Conservation (phyloP, 2,797 vertebrate species). For the Serranus cabrilla region DNA sequence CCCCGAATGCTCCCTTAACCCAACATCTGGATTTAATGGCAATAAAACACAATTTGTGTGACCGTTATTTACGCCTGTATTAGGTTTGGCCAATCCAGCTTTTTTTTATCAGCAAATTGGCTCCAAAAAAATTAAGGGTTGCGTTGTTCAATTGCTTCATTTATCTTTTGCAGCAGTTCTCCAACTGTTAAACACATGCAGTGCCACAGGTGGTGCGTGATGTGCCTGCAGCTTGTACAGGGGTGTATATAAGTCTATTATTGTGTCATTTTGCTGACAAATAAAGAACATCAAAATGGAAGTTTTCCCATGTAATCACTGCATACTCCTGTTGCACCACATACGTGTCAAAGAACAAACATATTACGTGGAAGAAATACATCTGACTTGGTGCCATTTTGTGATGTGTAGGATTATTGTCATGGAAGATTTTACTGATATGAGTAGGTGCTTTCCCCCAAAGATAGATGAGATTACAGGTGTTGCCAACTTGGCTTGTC, state of each 20-base stretch:
- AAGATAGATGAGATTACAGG: background rate
- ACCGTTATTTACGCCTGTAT: constrained; percentile 55
- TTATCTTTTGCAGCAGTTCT: constrained; percentile 11
- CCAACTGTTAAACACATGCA: constrained; percentile 8
- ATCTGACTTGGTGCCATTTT: background rate
- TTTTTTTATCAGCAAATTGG: constrained; percentile 37
- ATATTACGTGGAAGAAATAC: background rate
- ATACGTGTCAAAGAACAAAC: background rate
- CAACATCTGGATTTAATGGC: constrained; percentile 82
- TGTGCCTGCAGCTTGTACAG: background rate
- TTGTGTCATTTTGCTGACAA: constrained; percentile 9
- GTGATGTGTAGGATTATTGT: background rate
- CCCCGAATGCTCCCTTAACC: constrained; percentile 74
- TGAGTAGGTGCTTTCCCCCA: background rate
- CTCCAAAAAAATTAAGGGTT: constrained; percentile 28
- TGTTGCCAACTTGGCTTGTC: constrained; percentile 2
- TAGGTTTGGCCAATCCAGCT: constrained; percentile 45
- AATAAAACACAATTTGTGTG: constrained; percentile 76
- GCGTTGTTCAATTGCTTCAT: constrained; percentile 28
- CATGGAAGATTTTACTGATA: background rate
- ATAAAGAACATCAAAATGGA: constrained; percentile 5
- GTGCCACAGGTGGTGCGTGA: background rate
- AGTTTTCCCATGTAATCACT: constrained; percentile 9
- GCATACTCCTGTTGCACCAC: background rate
- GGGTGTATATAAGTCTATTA: constrained; percentile 9